These are phyloP conservation scores for Ceryle rudis DNA, from an alignment of 2,797 vertebrate species.

Conservation along the genomic window DNA sequence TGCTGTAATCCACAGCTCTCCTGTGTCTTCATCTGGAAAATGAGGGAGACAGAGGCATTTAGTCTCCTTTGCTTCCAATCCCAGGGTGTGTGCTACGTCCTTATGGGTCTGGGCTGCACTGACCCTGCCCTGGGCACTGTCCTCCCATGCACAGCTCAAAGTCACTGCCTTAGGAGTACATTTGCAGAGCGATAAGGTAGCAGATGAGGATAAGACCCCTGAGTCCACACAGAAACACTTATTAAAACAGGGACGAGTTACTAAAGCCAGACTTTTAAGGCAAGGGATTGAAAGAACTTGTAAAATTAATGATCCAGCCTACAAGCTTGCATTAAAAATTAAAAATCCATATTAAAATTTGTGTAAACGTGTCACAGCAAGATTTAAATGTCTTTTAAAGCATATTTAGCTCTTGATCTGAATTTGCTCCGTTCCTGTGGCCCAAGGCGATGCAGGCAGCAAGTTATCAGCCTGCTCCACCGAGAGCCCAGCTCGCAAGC, in stretches of 20 bases:
- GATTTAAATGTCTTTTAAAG: constrained; percentile 26
- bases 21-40: not conserved
- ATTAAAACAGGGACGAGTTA: not conserved
- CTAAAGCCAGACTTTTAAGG: not conserved
- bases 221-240: not conserved
- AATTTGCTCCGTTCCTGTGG: not conserved
- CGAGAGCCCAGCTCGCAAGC: fast-evolving
- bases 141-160: not conserved
- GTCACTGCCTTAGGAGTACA: not conserved
- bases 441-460: fast-evolving
- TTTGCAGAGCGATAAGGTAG: not conserved
- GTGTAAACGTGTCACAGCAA: constrained; percentile 25
- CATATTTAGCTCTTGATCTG: not conserved
- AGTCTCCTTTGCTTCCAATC: not conserved
- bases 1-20: not conserved
- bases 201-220: not conserved
- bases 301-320: constrained; percentile 46
- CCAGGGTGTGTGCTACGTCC: too few species aligned
- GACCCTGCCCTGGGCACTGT: fast-evolving
- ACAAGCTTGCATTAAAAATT: constrained; percentile 59
- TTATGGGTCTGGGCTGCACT: not conserved
- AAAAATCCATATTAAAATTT: constrained; percentile 47
- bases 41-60: not conserved
- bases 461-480: not conserved
- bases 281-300: not conserved